These are phyloP conservation scores for Penaeus indicus DNA, from an alignment of 1,140 invertebrate species.

Conservation along the genomic window DNA sequence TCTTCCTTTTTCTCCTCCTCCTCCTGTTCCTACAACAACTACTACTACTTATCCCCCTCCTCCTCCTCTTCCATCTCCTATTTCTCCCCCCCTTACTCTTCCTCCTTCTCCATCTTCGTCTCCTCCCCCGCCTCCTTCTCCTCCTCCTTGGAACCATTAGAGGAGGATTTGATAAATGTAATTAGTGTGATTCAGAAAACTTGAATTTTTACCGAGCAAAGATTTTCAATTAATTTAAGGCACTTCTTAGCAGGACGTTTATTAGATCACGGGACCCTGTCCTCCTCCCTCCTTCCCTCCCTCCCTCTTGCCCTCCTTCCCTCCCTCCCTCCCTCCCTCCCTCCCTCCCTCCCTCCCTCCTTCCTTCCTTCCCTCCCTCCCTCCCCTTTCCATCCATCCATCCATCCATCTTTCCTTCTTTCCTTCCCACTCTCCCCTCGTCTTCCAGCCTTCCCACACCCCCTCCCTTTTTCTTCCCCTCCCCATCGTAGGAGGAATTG, in stretches of 20 bases:
- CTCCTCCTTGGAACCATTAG: conserved; percentile 43
- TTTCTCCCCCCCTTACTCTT: no score
- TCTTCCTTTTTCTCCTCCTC: background rate
- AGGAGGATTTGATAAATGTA: conserved; percentile 59
- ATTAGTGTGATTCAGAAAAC: conserved; percentile 57
- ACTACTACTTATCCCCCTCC: background rate
- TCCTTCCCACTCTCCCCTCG: no score
- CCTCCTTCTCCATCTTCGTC: background rate
- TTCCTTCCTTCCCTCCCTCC: no score
- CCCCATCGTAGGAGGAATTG: no score
- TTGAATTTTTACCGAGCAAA: conserved; percentile 51
- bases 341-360: no score
- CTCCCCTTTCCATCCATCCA: no score
- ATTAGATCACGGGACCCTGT: conserved; percentile 51
- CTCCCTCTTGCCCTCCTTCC: background rate
- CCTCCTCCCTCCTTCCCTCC: background rate
- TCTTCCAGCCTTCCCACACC: no score
- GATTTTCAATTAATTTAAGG: conserved; percentile 61
- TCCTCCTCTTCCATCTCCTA: background rate
- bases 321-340: no score
- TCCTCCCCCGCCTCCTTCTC: background rate
- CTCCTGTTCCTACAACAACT: background rate
- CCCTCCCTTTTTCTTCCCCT: no score
- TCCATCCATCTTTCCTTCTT: no score
- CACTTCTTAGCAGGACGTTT: conserved; percentile 45